Evolutionary conservation across 2,113 vertebrate species (phyloP), one percentile per base, ranked within the genome.

Genomic region (Prochilodus magdalenae): DNA sequence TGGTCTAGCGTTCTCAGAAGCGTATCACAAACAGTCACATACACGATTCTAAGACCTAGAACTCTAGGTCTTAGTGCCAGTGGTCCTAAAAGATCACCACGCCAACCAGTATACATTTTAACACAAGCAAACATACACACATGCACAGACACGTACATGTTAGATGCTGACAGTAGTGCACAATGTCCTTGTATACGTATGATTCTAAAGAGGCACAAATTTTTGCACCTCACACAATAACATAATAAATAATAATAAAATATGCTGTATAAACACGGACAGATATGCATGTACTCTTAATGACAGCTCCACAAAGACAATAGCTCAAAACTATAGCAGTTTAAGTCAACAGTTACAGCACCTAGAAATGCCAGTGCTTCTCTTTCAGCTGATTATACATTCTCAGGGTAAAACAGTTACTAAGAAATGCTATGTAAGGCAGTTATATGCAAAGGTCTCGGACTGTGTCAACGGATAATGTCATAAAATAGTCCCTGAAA

Each of bases 151-250:
- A 66, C 22, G n/a, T n/a, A n/a, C n/a, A n/a, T n/a, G n/a, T n/a
- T n/a, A n/a, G n/a, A n/a, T n/a, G n/a, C n/a, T n/a, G n/a, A n/a
- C n/a, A n/a, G n/a, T n/a, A n/a, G n/a, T n/a, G n/a, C 40, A 44
- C 40, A 44, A 44, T 10, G 5, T 10, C 16, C 27, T 30, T 65
- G 2, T 30, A 24, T 65, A 30, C 3, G 30, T 65, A 16, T 30
- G 5, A 30, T 0, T 1, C 14, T 16, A 30, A 30, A 65, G 14
- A 65, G 30, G 18, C 27, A 44, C 1, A 10, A 7, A 5, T 11
- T 62, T 27, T 26, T 3, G 24, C 55, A 73, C 14, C 47, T 49
- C 49, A 69, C 59, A 79, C 73, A 79, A 33, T 82, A 33, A 47
- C 15, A 24, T 8, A 44, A 44, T 11, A 14, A 36, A 86, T 63